A percentile compares a stretch with the other conserved stretches of the same genome.
Conservation (phyloP, 2,888 invertebrate species). For the Cetonia aurata region DNA sequence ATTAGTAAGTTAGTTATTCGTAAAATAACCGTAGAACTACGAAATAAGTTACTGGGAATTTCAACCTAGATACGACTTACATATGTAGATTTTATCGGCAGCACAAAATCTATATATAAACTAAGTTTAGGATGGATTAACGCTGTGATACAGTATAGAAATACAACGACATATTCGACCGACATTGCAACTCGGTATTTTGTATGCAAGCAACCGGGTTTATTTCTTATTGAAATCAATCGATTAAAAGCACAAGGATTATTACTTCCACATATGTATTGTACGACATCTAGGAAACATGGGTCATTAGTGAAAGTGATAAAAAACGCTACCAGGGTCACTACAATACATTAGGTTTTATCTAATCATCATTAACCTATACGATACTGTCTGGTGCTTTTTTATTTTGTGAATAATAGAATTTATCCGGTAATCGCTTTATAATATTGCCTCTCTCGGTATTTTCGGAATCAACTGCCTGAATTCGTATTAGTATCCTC, state of each 20-base stretch:
- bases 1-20: no score
- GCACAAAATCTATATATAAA: no score
- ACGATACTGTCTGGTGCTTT: no score
- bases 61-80: no score
- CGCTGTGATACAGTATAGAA: no score
- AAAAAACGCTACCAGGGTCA: conserved; percentile 28
- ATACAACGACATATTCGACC: no score
- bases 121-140: no score
- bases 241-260: background rate
- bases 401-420: no score
- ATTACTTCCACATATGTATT: background rate
- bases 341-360: conserved; percentile 40
- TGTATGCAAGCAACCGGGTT: background rate
- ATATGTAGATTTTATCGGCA: no score
- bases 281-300: conserved; percentile 3
- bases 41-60: no score
- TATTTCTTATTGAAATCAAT: conserved; percentile 32
- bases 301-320: conserved; percentile 41
- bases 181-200: no score
- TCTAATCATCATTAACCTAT: conserved; percentile 43
- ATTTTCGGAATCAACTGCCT: background rate
- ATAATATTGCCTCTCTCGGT: conserved; percentile 19
- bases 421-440: conserved; percentile 7
- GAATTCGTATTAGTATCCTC: conserved; percentile 35
- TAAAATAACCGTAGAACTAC: no score